Evolutionary conservation across 2,797 vertebrate genomes (phyloP).

Genomic region (Gallinago stenura): DNA sequence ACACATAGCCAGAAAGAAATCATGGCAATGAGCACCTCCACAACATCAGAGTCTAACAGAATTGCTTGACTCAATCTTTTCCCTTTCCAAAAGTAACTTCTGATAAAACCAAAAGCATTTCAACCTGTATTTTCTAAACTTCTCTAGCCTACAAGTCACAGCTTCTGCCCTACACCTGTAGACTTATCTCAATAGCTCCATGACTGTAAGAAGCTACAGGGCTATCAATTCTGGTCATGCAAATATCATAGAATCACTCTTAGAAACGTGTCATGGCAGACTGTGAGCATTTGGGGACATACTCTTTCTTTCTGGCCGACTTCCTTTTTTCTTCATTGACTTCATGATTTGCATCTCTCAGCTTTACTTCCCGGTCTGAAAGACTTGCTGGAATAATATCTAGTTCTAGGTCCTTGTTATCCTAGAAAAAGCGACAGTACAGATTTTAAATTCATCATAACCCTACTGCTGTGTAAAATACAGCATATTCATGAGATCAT

Average conservation of each 20-base stretch:
- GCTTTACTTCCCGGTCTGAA: conserved; percentile 92
- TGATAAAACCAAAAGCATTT: background rate
- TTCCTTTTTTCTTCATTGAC: conserved; percentile 98
- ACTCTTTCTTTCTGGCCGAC: conserved; percentile 98
- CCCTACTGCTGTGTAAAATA: background rate
- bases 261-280: background rate
- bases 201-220: background rate
- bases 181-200: background rate
- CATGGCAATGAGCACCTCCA: background rate
- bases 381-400: conserved; percentile 97
- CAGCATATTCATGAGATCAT: background rate
- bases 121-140: background rate
- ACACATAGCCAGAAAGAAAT: background rate
- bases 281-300: conserved; percentile 53
- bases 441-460: background rate
- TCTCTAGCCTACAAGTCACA: background rate
- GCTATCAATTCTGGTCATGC: background rate
- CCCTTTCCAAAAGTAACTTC: background rate
- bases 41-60: background rate
- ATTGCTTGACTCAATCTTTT: background rate
- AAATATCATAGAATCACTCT: background rate
- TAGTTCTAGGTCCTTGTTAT: conserved; percentile 94
- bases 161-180: background rate
- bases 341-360: conserved; percentile 93
- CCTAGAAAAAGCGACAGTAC: conserved; percentile 77